Evolutionary conservation across 2,113 vertebrate species (phyloP).

Genomic region (Protobothrops mucrosquamatus): DNA sequence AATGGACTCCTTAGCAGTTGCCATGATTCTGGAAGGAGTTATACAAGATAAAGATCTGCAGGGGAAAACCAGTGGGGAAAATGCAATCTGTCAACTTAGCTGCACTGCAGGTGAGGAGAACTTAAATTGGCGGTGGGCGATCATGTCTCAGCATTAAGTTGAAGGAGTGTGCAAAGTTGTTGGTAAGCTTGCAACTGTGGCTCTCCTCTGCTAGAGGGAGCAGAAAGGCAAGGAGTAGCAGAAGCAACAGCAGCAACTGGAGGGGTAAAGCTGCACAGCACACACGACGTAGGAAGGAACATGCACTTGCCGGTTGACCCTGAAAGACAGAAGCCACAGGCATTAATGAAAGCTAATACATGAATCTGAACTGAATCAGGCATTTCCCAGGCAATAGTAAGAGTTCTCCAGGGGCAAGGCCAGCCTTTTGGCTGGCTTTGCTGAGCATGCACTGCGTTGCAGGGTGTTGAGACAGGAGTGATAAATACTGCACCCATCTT

Average conservation of each 20-base stretch:
- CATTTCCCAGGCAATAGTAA: neutral
- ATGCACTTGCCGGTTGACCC: slow-evolving; percentile 48
- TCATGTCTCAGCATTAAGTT: slow-evolving; percentile 85
- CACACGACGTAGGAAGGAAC: slow-evolving; percentile 69
- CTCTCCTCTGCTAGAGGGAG: slow-evolving; percentile 78
- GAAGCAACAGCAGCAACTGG: slow-evolving; percentile 79
- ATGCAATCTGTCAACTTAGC: slow-evolving; percentile 15
- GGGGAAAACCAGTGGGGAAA: neutral
- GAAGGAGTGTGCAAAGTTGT: slow-evolving; percentile 94
- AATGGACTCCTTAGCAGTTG: neutral
- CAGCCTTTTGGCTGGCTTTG: neutral
- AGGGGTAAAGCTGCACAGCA: slow-evolving; percentile 82
- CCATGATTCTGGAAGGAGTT: slow-evolving; percentile 2
- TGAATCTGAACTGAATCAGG: neutral
- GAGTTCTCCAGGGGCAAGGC: neutral
- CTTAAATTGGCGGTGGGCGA: slow-evolving; percentile 85
- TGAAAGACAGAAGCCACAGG: slow-evolving; percentile 57
- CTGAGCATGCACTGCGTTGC: neutral
- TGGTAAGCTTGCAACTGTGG: slow-evolving; percentile 83
- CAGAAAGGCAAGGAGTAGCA: slow-evolving; percentile 85
- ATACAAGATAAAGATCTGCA: slow-evolving; percentile 17
- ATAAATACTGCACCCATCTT: neutral
- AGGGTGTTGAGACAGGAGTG: neutral
- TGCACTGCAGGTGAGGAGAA: fast-evolving
- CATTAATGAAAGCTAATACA: neutral